phyloP scores from a whole-genome alignment of 2,797 vertebrate genomes.

The Poecilia wingei region DNA sequence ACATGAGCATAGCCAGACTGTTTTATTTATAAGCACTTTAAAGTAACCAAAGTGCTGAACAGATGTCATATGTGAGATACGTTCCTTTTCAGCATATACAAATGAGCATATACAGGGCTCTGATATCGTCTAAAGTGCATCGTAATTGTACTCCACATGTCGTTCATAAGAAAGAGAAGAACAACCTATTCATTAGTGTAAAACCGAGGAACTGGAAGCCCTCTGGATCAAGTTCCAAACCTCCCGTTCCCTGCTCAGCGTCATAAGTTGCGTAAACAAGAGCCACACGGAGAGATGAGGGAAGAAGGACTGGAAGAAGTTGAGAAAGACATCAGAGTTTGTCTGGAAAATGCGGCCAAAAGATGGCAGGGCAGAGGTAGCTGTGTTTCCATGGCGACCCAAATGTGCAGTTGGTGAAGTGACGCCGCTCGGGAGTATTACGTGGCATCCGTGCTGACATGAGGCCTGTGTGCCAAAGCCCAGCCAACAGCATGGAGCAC shows the following conservation, averaged over 20 bases:
- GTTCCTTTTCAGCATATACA: not conserved
- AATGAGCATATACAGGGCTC: not conserved
- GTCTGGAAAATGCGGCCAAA: conserved; percentile 45
- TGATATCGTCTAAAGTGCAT: conserved; percentile 4
- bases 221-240: conserved; percentile 31
- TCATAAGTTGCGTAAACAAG: conserved; percentile 33
- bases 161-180: conserved; percentile 25
- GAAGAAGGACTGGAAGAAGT: conserved; percentile 6
- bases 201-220: conserved; percentile 22
- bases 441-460: conserved; percentile 62
- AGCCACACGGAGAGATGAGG: not conserved
- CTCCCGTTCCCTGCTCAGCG: conserved; percentile 33
- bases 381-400: conserved; percentile 83
- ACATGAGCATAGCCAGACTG: not conserved
- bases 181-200: conserved; percentile 10
- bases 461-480: conserved; percentile 75
- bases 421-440: conserved; percentile 71
- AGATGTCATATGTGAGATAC: not conserved
- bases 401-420: conserved; percentile 75
- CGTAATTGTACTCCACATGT: conserved; percentile 3
- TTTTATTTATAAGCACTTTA: not conserved
- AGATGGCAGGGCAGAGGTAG: conserved; percentile 65
- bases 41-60: not conserved
- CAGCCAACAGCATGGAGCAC: conserved; percentile 63
- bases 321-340: conserved; percentile 44